A percentile compares a stretch with the other conserved stretches of the same genome.
phyloP scores from a whole-genome alignment of 92 coral and sea anemone species.

The Plumapathes pennacea region DNA sequence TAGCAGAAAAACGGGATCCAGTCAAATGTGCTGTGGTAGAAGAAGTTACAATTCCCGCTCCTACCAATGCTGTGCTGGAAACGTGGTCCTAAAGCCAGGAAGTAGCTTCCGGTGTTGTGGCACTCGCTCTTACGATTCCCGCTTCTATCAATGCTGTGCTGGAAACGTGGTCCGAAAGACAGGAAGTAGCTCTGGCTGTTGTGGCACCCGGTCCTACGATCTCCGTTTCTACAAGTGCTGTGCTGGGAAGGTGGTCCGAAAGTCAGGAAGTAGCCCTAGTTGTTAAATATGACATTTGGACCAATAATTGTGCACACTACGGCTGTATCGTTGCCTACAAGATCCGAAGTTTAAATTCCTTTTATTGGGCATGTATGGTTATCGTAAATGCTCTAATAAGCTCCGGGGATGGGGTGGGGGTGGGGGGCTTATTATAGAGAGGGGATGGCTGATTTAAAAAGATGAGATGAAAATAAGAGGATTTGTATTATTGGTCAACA shows the following conservation, averaged over 20 bases:
- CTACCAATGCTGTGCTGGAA: not conserved
- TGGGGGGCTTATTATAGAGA: too few species aligned
- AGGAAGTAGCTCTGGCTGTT: not conserved
- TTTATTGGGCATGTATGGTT: too few species aligned
- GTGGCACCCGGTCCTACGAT: not conserved
- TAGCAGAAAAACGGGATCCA: not conserved
- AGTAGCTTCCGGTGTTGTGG: not conserved
- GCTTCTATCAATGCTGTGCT: not conserved
- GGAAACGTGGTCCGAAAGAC: not conserved
- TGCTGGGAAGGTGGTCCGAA: not conserved
- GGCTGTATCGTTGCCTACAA: too few species aligned
- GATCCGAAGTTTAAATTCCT: too few species aligned
- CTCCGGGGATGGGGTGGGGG: too few species aligned
- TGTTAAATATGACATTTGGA: too few species aligned
- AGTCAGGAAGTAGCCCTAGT: too few species aligned
- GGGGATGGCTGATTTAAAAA: too few species aligned
- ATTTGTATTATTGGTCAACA: too few species aligned
- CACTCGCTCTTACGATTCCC: not conserved
- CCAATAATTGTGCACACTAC: too few species aligned
- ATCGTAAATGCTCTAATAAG: too few species aligned
- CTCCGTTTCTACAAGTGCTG: not conserved
- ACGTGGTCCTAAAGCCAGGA: not conserved
- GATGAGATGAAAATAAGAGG: too few species aligned
- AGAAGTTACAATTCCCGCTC: not conserved
- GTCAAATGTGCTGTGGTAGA: not conserved